Evolutionary conservation across 2,113 vertebrate genomes (phyloP).

Genomic region (Fregata magnificens): DNA sequence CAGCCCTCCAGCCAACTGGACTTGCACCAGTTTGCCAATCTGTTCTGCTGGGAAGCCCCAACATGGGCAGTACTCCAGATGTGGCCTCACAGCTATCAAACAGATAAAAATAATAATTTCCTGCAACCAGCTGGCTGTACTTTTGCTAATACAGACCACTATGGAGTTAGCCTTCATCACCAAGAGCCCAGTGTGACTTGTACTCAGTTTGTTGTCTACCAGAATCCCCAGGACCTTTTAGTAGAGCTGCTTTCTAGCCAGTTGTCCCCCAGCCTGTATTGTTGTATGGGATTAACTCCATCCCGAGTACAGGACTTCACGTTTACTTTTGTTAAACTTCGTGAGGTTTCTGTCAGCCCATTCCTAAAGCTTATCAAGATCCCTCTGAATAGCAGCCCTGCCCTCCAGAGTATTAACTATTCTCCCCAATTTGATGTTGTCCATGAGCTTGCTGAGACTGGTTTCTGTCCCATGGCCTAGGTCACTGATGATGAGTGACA

Average conservation of each 20-base stretch:
- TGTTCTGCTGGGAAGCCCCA: neutral
- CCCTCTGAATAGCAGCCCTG: neutral
- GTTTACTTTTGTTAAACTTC: neutral
- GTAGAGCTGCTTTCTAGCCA: neutral
- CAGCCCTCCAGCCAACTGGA: neutral
- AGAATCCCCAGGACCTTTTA: neutral
- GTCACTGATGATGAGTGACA: neutral
- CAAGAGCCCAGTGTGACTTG: neutral
- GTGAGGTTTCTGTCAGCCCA: neutral
- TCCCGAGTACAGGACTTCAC: neutral
- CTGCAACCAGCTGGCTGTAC: neutral
- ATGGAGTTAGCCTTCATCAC: neutral
- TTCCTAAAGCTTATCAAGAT: neutral
- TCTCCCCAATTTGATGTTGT: accelerated
- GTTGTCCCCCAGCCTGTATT: neutral
- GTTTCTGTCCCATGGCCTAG: neutral
- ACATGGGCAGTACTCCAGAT: neutral
- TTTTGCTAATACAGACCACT: neutral
- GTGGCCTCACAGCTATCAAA: neutral
- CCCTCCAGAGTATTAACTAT: accelerated
- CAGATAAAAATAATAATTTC: neutral
- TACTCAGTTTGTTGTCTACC: neutral
- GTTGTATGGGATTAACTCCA: neutral
- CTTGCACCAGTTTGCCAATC: neutral
- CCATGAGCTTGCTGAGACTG: neutral